These are phyloP conservation scores for Phymatocera aterrima DNA, from an alignment of 2,888 invertebrate species.

Conservation along the genomic window DNA sequence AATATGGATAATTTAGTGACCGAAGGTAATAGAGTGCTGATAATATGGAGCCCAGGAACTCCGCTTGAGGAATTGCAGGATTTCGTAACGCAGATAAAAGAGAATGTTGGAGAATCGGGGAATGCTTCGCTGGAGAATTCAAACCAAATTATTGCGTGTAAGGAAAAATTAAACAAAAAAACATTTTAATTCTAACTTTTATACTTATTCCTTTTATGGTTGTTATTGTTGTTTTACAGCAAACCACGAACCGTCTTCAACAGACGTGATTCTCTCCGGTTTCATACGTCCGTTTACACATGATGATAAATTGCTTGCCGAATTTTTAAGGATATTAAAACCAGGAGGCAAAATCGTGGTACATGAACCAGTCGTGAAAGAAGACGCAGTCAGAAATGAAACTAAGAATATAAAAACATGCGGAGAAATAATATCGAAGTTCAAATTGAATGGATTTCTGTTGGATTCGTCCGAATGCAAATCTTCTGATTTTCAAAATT, in stretches of 20 bases:
- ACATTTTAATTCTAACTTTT: no score
- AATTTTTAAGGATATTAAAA: constrained; percentile 79
- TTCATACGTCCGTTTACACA: constrained; percentile 69
- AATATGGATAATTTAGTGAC: constrained; percentile 64
- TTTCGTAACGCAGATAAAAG: constrained; percentile 76
- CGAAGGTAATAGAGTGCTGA: constrained; percentile 76
- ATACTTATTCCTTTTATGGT: no score
- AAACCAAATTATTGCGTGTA: constrained; percentile 79
- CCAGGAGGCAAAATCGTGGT: constrained; percentile 80
- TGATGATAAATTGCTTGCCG: constrained; percentile 75
- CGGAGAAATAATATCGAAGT: constrained; percentile 73
- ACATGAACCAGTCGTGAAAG: constrained; percentile 73
- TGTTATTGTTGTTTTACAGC: constrained; percentile 72
- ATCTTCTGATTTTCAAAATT: not conserved
- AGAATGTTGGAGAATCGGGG: constrained; percentile 73
- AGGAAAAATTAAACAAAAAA: constrained; percentile 62
- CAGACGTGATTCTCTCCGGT: constrained; percentile 79
- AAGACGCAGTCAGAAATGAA: no score
- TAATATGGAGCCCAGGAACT: constrained; percentile 78
- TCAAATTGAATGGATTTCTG: constrained; percentile 83
- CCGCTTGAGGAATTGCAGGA: constrained; percentile 75
- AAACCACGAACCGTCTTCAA: constrained; percentile 78
- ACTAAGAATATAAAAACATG: constrained; percentile 48
- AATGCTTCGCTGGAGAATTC: constrained; percentile 79
- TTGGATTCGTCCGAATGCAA: constrained; percentile 61